Evolutionary conservation across 2,888 invertebrate species (phyloP), one percentile per base, ranked within the genome.

Genomic region (Drosophila quinaria): DNA sequence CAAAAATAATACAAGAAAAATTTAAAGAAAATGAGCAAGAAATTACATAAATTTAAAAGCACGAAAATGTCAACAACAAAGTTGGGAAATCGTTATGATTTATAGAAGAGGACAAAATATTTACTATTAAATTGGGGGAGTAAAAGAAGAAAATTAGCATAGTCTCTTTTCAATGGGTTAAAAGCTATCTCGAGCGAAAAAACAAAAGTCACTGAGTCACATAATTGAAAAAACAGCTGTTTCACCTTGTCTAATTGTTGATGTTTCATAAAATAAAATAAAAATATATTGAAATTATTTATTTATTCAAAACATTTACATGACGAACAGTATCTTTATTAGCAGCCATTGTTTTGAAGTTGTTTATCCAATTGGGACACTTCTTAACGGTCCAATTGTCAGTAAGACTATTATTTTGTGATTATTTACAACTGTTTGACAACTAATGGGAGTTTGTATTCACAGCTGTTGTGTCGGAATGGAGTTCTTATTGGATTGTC

Each of bases 1-100:
- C 79, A 49, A 70, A 83, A 75, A 61, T 29, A 55, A 60, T 51
- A 47, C 39, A 37, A 47, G 63, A 50, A 56, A 33, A 41, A 29
- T 22, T 17, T 50, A 42, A 35, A 29, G 41, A 62, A 70, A 74
- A 64, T 61, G 46, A 31, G n/a, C 52, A 22, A 58, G 54, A 67
- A 72, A 60, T 59, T 55, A 70, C 58, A 74, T 47, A 50, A 65
- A 58, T 58, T 50, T 41, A 31, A 70, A 60, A 56, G 44, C 51
- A 46, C 52, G 44, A 62, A 70, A 67, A 42, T 50, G 44, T 54
- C 41, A 46, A 46, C 51, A 63, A 61, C 60, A 67, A 71, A 55
- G 15, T 61, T 64, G 1, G 5, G 58, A 58, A 64, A 67, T 61
- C 42, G 22, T 60, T 41, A 47, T 37, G 35, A 72, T 56, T n/a